Conservation (phyloP, 2,113 vertebrate genomes). For the Myiozetetes cayanensis region DNA sequence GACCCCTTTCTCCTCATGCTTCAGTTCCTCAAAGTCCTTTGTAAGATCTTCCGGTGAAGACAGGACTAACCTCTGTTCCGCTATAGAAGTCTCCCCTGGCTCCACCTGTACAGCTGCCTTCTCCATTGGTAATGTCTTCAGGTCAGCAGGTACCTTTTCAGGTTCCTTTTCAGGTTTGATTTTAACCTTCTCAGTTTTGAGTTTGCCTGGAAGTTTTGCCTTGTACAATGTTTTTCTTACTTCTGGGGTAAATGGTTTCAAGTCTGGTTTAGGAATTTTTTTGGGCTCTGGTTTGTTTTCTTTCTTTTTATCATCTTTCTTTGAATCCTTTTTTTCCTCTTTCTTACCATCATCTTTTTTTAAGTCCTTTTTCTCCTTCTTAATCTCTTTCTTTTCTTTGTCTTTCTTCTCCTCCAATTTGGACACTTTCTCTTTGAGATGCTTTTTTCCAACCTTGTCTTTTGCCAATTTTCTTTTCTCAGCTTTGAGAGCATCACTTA, state of each 20-base stretch:
- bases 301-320: constrained; percentile 92
- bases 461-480: constrained; percentile 91
- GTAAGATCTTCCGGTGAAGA: constrained; percentile 97
- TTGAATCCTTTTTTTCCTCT: constrained; percentile 90
- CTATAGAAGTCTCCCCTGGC: constrained; percentile 42
- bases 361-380: constrained; percentile 85
- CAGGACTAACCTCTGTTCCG: constrained; percentile 81
- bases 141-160: constrained; percentile 63
- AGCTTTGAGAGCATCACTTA: constrained; percentile 76
- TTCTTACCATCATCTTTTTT: constrained; percentile 89
- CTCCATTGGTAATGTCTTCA: constrained; percentile 66
- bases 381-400: constrained; percentile 95
- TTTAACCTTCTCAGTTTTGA: constrained; percentile 86
- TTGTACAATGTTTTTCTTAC: constrained; percentile 94
- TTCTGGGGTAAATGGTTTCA: constrained; percentile 94
- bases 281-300: constrained; percentile 88
- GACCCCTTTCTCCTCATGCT: constrained; percentile 75
- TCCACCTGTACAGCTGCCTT: constrained; percentile 57
- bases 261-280: constrained; percentile 89
- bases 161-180: constrained; percentile 78
- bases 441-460: constrained; percentile 88
- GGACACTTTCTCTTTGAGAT: constrained; percentile 89
- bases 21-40: constrained; percentile 93
- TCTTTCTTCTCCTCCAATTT: constrained; percentile 96
- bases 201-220: constrained; percentile 86